Base-by-base conservation (phyloP, 2,797 vertebrate species). In the Echiichthys vipera region DNA sequence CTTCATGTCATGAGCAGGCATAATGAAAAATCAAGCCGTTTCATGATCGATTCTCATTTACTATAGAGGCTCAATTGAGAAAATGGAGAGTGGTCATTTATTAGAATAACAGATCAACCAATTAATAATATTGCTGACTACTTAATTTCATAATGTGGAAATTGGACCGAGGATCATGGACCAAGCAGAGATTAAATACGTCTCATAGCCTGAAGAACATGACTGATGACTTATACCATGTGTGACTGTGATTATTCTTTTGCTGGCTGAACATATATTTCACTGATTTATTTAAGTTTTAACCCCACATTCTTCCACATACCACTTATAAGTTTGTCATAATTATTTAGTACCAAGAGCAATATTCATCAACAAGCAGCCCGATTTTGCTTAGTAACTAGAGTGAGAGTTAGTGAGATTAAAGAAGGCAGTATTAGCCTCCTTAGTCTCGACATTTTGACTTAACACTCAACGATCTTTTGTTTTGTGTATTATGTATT, bases 31-130 rank as follows among this genome's bases (percentile, higher is more conserved):
- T 77, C 30, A 42, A 57, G 37, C 17, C n/a, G 36, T 78, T 75
- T 69, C 1, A 66, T 62, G 30, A 88, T 89, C 62, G 50, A 85
- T 88, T 84, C 42, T 80, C 32, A 86, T 91, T 89, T 83, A 43
- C 42, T 74, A 69, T 66, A 78, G 63, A 40, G 54, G 64, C 36
- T 72, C 64, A 39, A 70, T 81, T 11, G 40, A 76, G 25, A 71
- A 63, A 84, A 78, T 46, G 25, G 32, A 72, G 43, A 51, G 59
- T 37, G 12, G 18, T 40, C 49, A 75, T 71, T 77, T 42, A 61
- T 68, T 56, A 57, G 39, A 71, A 70, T 65, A 81, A 53, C 22
- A 51, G 47, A 24, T 57, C 37, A 62, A 80, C 89, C 63, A 77
- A 77, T 83, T 54, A 51, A 78, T 45, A 68, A 72, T 72, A 42